Evolutionary conservation across 2,113 vertebrate species (phyloP), one percentile per base, ranked within the genome.

Genomic region (Centropus unirufus): DNA sequence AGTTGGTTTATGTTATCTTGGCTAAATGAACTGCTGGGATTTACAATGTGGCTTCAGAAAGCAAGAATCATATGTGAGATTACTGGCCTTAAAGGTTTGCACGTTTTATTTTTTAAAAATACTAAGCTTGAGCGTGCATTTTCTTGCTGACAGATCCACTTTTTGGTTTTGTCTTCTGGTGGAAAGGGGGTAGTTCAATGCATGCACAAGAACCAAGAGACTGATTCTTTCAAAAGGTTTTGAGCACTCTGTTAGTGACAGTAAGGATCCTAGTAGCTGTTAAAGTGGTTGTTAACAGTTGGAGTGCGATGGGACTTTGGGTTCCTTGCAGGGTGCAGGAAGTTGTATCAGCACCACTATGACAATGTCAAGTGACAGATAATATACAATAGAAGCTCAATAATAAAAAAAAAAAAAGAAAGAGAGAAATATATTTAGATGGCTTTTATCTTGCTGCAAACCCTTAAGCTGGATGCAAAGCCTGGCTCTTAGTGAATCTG

Each of bases 61-160:
- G 30, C 22, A 74, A 9, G 42, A 88, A 18, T 73, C 14, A 6
- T 36, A 4, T 1, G 4, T 1, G 1, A 69, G 24, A 66, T 58
- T 22, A 23, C 0, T 83, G 54, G 9, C 26, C 85, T 57, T 46
- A 77, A 66, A 80, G 19, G 3, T 68, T 87, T 13, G 3, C 27
- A 47, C 6, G 6, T 89, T 87, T 22, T 77, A 8, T 5, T 34
- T 85, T 87, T 79, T 79, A 20, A 79, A 79, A 94, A 83, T 64
- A 44, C 11, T 66, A 0, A 22, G 14, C 13, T 66, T 39, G 27
- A 52, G 40, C 10, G 36, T 67, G 27, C 74, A n/a, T 86, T 90
- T 69, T 14, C 44, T 85, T 75, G 24, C 8, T 16, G 36, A 21
- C 17, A 54, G 40, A 14, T 47, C 27, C 0, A 0, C 3, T 4